A percentile compares a stretch with the other conserved stretches of the same genome.
These are phyloP conservation scores for Cygnus buccinator DNA, from an alignment of 2,113 vertebrate genomes.

Conservation along the genomic window DNA sequence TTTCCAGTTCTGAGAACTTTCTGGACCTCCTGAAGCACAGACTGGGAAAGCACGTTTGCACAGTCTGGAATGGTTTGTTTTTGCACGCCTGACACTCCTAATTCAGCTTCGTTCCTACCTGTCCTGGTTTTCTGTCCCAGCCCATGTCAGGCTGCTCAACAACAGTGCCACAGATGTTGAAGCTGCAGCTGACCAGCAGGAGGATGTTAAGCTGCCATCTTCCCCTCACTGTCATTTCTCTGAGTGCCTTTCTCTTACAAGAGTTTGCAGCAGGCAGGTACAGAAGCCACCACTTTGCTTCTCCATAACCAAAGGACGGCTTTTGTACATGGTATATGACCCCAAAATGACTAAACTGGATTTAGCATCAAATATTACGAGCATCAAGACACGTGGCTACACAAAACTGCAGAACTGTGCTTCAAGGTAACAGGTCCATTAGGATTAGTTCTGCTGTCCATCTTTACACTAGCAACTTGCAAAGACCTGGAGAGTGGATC, in stretches of 20 bases:
- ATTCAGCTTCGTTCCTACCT: not conserved
- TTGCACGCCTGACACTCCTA: not conserved
- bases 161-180: not conserved
- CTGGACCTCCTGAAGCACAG: not conserved
- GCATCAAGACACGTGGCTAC: rapidly evolving
- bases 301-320: not conserved
- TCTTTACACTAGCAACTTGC: not conserved
- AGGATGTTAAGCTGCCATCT: no score
- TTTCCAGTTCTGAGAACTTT: not conserved
- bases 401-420: not conserved
- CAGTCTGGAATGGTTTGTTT: not conserved
- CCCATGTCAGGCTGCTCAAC: not conserved
- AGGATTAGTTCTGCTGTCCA: not conserved
- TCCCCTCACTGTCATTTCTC: not conserved
- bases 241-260: rapidly evolving
- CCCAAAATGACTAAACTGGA: not conserved
- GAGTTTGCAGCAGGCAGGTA: not conserved
- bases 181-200: not conserved
- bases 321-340: rapidly evolving
- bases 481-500: not conserved
- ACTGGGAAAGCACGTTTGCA: not conserved
- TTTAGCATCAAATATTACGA: not conserved
- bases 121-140: not conserved
- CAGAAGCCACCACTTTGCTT: not conserved
- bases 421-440: not conserved